phyloP scores from a whole-genome alignment of 2,888 invertebrate species.

The Ametastegia equiseti region DNA sequence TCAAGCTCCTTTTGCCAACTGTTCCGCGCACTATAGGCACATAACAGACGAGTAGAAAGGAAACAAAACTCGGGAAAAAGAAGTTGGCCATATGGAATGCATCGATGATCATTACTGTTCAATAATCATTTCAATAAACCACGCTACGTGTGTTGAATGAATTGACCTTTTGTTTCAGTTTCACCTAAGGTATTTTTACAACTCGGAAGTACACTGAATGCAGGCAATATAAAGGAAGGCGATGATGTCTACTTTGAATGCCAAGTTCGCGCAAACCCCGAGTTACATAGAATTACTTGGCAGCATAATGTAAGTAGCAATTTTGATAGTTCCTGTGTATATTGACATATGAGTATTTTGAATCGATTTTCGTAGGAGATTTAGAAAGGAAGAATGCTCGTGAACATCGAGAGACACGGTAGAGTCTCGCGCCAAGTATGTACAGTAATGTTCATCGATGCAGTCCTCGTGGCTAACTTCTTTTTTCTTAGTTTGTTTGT shows the following conservation, averaged over 20 bases:
- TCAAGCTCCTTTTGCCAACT: too few species aligned
- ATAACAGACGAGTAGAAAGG: too few species aligned
- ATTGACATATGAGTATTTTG: background rate
- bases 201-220: constrained; percentile 85
- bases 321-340: background rate
- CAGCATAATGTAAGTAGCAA: constrained; percentile 84
- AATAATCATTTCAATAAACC: background rate
- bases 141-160: background rate
- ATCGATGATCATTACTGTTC: background rate
- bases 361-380: background rate
- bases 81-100: background rate
- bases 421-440: too few species aligned
- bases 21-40: too few species aligned
- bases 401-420: too few species aligned
- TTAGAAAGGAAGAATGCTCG: background rate
- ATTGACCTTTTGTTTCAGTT: constrained; percentile 78
- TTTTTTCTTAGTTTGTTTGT: too few species aligned
- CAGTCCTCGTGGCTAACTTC: too few species aligned
- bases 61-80: background rate
- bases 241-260: constrained; percentile 90
- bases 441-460: too few species aligned
- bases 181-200: constrained; percentile 85
- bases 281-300: constrained; percentile 87
- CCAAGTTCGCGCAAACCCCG: constrained; percentile 86
- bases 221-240: constrained; percentile 88